A percentile compares a stretch with the other conserved stretches of the same genome.
Conservation (phyloP, 2,797 vertebrate species). For the Erethizon dorsatum region DNA sequence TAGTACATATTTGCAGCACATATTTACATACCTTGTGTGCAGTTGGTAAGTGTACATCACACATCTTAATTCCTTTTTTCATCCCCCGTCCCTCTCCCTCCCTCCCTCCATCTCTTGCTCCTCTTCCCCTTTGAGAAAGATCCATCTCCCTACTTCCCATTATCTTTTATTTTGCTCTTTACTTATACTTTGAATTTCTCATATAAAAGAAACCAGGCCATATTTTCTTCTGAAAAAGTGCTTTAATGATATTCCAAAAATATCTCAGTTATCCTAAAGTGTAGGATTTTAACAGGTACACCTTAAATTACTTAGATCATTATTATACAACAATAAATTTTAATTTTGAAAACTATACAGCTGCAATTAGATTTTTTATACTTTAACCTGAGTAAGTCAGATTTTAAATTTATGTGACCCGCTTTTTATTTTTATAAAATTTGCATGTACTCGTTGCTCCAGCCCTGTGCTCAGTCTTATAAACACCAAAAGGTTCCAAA, state of each 20-base stretch:
- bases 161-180: background rate
- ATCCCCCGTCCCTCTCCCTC: background rate
- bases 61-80: background rate
- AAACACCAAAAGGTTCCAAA: background rate
- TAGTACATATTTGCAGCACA: background rate
- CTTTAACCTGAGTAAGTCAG: background rate
- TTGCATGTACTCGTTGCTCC: background rate
- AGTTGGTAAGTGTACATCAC: background rate
- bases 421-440: conserved; percentile 19
- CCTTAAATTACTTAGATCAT: conserved; percentile 17
- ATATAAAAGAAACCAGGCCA: background rate
- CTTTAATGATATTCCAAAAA: conserved; percentile 40
- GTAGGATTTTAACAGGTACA: background rate
- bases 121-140: background rate
- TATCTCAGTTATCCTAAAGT: background rate
- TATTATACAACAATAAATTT: background rate
- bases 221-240: conserved; percentile 11
- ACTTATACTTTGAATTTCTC: background rate
- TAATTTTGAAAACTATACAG: conserved; percentile 48
- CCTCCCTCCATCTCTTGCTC: too few species aligned
- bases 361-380: background rate
- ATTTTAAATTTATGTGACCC: conserved; percentile 40
- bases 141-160: background rate
- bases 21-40: background rate
- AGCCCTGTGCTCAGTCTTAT: background rate